Evolutionary conservation across 2,888 invertebrate genomes (phyloP).

Genomic region (Therioaphis trifolii): DNA sequence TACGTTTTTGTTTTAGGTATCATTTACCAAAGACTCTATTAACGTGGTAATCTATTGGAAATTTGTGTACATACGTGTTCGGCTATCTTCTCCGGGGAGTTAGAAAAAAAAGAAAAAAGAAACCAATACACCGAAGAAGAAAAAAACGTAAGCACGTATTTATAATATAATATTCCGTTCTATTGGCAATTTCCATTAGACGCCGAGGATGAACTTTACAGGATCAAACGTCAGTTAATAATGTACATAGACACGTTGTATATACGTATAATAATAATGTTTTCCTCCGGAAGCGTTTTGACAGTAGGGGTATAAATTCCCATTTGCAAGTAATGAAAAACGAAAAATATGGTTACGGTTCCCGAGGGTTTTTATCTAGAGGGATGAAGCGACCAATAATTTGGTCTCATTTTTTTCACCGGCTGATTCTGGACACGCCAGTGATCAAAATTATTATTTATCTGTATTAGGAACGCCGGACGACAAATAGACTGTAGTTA

Average conservation of each 20-base stretch:
- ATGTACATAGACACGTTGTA: neutral
- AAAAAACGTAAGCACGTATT: neutral
- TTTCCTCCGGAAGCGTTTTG: conserved; percentile 1
- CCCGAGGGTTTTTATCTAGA: conserved; percentile 6
- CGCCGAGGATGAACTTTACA: neutral
- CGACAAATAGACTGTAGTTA: too few species aligned
- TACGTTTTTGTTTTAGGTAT: conserved; percentile 9
- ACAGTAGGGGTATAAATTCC: conserved; percentile 38
- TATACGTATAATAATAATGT: neutral
- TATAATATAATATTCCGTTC: neutral
- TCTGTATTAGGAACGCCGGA: neutral
- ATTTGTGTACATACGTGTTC: neutral
- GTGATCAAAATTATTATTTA: neutral
- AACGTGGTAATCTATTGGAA: conserved; percentile 1
- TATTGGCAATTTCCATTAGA: conserved; percentile 27
- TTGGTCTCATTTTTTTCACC: neutral
- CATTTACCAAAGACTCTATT: neutral
- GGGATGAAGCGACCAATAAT: neutral
- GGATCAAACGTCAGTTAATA: conserved; percentile 28
- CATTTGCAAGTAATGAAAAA: conserved; percentile 46
- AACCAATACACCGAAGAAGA: conserved; percentile 18
- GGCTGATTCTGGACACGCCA: neutral
- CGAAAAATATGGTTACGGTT: conserved; percentile 30
- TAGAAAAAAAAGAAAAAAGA: neutral
- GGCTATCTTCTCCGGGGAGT: too few species aligned